A percentile compares a stretch with the other conserved stretches of the same genome.
Conservation (phyloP, 2,888 invertebrate species). For the Ypsolopha sequella region DNA sequence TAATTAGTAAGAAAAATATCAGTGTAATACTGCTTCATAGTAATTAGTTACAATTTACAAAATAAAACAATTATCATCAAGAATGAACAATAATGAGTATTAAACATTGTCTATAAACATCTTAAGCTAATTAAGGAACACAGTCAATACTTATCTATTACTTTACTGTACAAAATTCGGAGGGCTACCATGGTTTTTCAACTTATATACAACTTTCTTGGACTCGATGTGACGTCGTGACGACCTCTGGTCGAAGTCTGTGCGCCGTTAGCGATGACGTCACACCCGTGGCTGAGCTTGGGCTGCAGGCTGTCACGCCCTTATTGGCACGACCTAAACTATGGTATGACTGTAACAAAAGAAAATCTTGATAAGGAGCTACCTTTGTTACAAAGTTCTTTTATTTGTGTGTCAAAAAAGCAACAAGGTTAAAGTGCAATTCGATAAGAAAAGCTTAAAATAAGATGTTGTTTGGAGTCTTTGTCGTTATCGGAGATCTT, state of each 20-base stretch:
- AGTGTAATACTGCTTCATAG: too few relatives aligned
- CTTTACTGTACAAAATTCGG: conserved; percentile 5
- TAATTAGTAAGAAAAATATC: too few relatives aligned
- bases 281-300: conserved; percentile 64
- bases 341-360: conserved; percentile 79
- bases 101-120: background rate
- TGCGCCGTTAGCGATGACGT: conserved; percentile 85
- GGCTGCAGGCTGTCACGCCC: conserved; percentile 72
- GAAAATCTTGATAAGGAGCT: background rate
- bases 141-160: conserved; percentile 22
- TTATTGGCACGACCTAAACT: conserved; percentile 80
- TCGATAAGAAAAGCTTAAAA: too few relatives aligned
- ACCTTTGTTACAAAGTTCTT: too few relatives aligned
- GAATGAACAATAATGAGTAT: too few relatives aligned
- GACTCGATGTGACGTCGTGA: conserved; percentile 88
- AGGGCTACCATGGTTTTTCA: background rate
- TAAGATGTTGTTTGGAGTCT: too few relatives aligned
- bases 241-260: conserved; percentile 85
- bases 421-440: too few relatives aligned
- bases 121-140: conserved; percentile 32
- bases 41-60: too few relatives aligned
- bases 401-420: too few relatives aligned
- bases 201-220: conserved; percentile 92
- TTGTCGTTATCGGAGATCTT: too few relatives aligned
- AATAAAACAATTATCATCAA: too few relatives aligned